A percentile compares a stretch with the other conserved stretches of the same genome.
Evolutionary conservation across 2,113 vertebrate species (phyloP).

Genomic region (Lagenorhynchus albirostris): DNA sequence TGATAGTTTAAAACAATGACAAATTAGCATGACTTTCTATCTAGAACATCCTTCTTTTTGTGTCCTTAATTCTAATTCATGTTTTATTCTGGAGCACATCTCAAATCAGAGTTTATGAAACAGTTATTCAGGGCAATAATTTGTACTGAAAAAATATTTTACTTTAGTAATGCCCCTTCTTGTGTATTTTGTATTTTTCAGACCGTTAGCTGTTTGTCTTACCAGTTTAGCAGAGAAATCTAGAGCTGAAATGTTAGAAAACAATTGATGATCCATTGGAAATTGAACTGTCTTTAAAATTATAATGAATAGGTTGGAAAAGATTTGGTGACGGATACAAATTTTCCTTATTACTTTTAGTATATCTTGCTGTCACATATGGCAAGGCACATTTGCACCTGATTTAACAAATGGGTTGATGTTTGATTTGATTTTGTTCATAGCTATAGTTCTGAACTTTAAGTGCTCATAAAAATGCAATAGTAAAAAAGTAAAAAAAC

Average conservation of each 20-base stretch:
- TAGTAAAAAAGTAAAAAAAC: neutral
- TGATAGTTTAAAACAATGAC: neutral
- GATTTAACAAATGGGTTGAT: neutral
- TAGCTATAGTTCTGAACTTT: neutral
- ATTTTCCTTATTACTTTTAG: neutral
- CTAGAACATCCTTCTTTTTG: neutral
- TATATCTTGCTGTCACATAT: neutral
- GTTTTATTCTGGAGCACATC: neutral
- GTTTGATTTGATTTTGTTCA: conserved; percentile 3
- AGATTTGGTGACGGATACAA: neutral
- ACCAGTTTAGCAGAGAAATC: neutral
- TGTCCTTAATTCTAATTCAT: neutral
- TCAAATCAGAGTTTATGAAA: neutral
- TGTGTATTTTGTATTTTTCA: neutral
- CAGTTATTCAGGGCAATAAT: neutral
- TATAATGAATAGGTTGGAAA: neutral
- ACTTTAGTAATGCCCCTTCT: neutral
- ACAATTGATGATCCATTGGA: neutral
- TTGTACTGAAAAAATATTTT: neutral
- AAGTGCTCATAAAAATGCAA: neutral
- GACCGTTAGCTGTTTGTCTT: neutral
- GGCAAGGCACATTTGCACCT: neutral
- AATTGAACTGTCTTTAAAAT: neutral
- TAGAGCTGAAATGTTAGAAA: conserved; percentile 1
- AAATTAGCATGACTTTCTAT: neutral